A percentile compares a stretch with the other conserved stretches of the same genome.
Conservation (phyloP, 1,140 invertebrate genomes). For the Drosophila ambigua region DNA sequence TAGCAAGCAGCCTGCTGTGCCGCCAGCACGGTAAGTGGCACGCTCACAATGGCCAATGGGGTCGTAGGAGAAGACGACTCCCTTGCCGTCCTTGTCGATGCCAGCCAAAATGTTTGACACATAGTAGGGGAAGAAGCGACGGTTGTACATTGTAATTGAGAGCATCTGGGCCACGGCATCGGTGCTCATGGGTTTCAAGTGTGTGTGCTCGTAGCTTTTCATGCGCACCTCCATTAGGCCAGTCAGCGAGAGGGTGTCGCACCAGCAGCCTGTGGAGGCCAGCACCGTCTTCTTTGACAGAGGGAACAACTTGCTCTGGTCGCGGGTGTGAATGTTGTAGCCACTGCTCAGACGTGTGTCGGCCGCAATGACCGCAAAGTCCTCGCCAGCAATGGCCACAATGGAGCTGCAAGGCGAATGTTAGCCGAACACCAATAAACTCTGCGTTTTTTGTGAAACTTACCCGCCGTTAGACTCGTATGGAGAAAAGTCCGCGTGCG, state of each 20-base stretch:
- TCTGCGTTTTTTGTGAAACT: conserved; percentile 44
- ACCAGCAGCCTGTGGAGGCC: conserved; percentile 97
- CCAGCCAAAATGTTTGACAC: conserved; percentile 97
- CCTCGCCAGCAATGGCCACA: conserved; percentile 96
- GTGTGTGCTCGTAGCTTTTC: conserved; percentile 98
- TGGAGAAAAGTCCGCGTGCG: conserved; percentile 88
- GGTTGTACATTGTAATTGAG: conserved; percentile 97
- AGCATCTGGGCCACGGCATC: conserved; percentile 97
- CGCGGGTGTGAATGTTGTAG: conserved; percentile 94
- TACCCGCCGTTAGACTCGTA: conserved; percentile 92
- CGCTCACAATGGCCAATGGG: conserved; percentile 97
- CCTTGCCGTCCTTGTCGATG: conserved; percentile 93
- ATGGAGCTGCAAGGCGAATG: conserved; percentile 87
- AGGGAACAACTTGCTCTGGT: conserved; percentile 93
- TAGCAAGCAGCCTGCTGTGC: conserved; percentile 91
- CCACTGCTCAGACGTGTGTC: conserved; percentile 97
- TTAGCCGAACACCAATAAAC: too few relatives aligned
- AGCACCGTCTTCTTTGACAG: conserved; percentile 93
- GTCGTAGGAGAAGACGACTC: conserved; percentile 97
- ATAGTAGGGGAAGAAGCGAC: conserved; percentile 99
- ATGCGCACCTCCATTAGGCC: conserved; percentile 93
- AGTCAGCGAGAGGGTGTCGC: conserved; percentile 97
- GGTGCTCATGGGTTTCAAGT: conserved; percentile 96
- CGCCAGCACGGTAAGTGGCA: conserved; percentile 91
- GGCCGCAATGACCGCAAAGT: conserved; percentile 93